A percentile compares a stretch with the other conserved stretches of the same genome.
phyloP scores from a whole-genome alignment of 2,113 vertebrate species.

The Gnathonemus echidnorhynchus region DNA sequence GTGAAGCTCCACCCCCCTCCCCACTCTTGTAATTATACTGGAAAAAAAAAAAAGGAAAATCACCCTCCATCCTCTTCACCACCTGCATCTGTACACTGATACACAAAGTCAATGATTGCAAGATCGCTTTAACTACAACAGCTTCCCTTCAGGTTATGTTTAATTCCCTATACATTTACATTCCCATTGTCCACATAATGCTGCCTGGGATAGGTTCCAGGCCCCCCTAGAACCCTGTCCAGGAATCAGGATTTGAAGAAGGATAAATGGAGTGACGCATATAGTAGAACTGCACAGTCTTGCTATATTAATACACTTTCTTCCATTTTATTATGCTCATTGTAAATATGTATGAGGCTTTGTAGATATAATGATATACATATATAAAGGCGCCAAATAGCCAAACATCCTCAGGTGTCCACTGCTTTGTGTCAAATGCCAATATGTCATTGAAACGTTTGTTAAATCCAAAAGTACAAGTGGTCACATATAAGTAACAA shows the following conservation, averaged over 20 bases:
- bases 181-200: not conserved
- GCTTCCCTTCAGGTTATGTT: not conserved
- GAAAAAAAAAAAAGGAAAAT: constrained; percentile 25
- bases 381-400: not conserved
- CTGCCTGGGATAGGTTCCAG: not conserved
- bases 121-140: not conserved
- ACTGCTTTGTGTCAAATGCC: not conserved
- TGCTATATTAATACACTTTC: not conserved
- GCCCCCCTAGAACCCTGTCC: not conserved
- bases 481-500: not conserved
- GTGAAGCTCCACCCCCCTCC: constrained; percentile 45
- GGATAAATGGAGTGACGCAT: constrained; percentile 14
- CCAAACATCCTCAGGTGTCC: not conserved
- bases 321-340: not conserved
- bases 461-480: not conserved
- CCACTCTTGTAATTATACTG: constrained; percentile 39
- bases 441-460: not conserved
- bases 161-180: not conserved
- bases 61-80: constrained; percentile 26
- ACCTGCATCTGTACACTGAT: constrained; percentile 18
- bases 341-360: not conserved
- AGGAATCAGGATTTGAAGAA: constrained; percentile 10
- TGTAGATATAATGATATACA: no score
- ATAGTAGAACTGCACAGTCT: constrained; percentile 6
- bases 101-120: constrained; percentile 6